Evolutionary conservation across 2,113 vertebrate genomes (phyloP).

Genomic region (Aspidoscelis tigris): DNA sequence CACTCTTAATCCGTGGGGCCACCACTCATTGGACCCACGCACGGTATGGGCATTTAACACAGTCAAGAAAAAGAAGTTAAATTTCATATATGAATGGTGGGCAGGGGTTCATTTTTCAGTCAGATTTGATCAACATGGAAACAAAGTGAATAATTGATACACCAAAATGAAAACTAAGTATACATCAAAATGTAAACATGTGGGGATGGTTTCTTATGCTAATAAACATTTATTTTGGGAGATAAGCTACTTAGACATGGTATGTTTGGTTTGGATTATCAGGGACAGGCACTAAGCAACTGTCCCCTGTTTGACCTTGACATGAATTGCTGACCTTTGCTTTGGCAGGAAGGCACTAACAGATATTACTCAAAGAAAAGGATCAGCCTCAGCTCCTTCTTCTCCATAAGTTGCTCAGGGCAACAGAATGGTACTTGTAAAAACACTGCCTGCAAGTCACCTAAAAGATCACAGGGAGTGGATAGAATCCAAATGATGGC

Average conservation of each 20-base stretch:
- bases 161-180: constrained; percentile 55
- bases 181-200: constrained; percentile 19
- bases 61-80: background rate
- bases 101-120: background rate
- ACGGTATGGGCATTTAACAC: background rate
- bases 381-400: constrained; percentile 48
- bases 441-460: background rate
- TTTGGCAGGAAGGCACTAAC: constrained; percentile 44
- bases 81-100: background rate
- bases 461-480: background rate
- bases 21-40: too few relatives aligned
- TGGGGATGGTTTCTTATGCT: constrained; percentile 54
- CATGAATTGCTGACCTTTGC: constrained; percentile 63
- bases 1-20: too few relatives aligned
- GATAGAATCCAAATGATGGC: fast-evolving
- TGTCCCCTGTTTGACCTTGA: constrained; percentile 70
- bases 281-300: constrained; percentile 61
- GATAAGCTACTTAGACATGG: constrained; percentile 65
- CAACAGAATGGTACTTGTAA: constrained; percentile 38
- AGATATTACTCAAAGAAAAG: constrained; percentile 57
- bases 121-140: background rate
- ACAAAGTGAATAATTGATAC: constrained; percentile 57
- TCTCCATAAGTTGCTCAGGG: constrained; percentile 49
- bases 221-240: constrained; percentile 69
- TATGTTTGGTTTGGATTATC: constrained; percentile 70